A percentile compares a stretch with the other conserved stretches of the same genome.
Evolutionary conservation across 2,113 vertebrate species (phyloP).

Genomic region (Cynocephalus volans): DNA sequence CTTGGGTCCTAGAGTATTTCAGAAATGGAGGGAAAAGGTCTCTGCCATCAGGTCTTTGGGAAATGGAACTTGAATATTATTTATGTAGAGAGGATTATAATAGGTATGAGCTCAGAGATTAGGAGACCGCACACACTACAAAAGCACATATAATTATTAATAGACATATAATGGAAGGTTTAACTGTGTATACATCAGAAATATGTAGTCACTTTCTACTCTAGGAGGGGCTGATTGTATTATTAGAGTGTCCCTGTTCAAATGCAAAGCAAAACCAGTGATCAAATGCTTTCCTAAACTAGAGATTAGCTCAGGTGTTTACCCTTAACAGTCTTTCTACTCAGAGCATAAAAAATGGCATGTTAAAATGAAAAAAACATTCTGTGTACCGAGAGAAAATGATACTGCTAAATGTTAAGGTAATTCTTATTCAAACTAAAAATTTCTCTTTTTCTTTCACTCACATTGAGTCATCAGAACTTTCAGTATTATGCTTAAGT

Average conservation of each 20-base stretch:
- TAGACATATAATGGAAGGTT: constrained; percentile 92
- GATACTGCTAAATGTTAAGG: constrained; percentile 82
- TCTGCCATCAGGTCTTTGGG: constrained; percentile 88
- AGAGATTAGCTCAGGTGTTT: constrained; percentile 87
- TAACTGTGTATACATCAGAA: constrained; percentile 91
- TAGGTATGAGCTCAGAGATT: constrained; percentile 89
- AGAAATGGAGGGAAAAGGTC: constrained; percentile 88
- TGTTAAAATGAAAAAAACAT: constrained; percentile 80
- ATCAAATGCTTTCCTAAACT: constrained; percentile 86
- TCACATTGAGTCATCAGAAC: constrained; percentile 83
- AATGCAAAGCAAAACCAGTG: constrained; percentile 78
- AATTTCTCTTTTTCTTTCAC: constrained; percentile 79
- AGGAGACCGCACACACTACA: constrained; percentile 89
- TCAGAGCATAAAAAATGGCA: constrained; percentile 80
- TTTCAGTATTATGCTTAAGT: constrained; percentile 77
- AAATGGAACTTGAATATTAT: constrained; percentile 83
- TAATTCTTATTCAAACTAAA: constrained; percentile 88
- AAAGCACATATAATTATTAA: constrained; percentile 93
- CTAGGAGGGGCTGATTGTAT: constrained; percentile 85
- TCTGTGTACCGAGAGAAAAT: constrained; percentile 76
- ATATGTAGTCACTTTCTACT: constrained; percentile 84
- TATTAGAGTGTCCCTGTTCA: constrained; percentile 77
- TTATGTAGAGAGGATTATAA: constrained; percentile 91
- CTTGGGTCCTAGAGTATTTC: constrained; percentile 85
- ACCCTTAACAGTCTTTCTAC: constrained; percentile 87